Evolutionary conservation across 2,888 invertebrate species (phyloP).

Genomic region (Crioceris asparagi): DNA sequence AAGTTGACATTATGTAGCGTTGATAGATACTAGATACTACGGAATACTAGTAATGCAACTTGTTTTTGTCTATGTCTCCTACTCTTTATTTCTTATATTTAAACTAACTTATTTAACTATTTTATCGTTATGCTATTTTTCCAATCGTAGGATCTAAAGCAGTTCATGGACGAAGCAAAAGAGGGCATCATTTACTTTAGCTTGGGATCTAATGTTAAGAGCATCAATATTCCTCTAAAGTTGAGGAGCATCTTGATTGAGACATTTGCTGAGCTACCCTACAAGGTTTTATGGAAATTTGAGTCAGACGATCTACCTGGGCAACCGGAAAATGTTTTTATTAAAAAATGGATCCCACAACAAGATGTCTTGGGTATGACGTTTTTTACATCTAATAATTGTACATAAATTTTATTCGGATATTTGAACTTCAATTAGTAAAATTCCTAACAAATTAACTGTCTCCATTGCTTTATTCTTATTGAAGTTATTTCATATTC

Average conservation of each 20-base stretch:
- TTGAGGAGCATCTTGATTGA: conserved; percentile 29
- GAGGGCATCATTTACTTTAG: conserved; percentile 32
- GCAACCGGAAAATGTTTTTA: conserved; percentile 34
- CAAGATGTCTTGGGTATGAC: conserved; percentile 39
- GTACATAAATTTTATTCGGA: too few species aligned
- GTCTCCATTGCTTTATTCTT: too few species aligned
- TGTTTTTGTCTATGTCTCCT: too few species aligned
- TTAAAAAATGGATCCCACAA: conserved; percentile 40
- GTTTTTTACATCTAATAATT: too few species aligned
- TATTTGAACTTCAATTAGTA: too few species aligned
- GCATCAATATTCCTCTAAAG: conserved; percentile 29
- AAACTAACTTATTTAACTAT: background rate
- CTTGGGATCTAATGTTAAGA: conserved; percentile 37
- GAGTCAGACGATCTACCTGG: conserved; percentile 32
- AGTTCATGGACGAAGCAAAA: conserved; percentile 29
- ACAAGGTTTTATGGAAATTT: conserved; percentile 39
- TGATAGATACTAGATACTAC: too few species aligned
- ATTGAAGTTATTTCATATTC: too few species aligned
- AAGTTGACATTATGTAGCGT: too few species aligned
- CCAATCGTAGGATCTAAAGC: conserved; percentile 34
- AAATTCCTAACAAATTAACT: too few species aligned
- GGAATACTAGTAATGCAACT: background rate
- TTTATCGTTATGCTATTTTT: background rate
- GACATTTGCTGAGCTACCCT: conserved; percentile 34
- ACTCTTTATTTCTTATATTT: too few species aligned